Evolutionary conservation across 2,888 invertebrate genomes (phyloP).

Genomic region (Dynastes grantii): DNA sequence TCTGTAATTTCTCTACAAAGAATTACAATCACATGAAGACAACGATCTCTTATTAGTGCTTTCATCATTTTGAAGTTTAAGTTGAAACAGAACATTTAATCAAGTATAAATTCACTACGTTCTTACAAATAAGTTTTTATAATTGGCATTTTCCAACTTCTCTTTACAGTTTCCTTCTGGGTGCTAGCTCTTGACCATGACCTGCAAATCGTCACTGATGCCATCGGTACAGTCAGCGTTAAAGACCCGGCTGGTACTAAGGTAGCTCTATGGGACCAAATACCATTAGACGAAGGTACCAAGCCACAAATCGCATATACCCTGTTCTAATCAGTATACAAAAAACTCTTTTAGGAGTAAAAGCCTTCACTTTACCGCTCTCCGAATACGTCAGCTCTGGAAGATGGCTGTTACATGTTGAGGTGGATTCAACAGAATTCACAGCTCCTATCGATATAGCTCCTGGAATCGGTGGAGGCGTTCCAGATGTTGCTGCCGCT

Average conservation of each 20-base stretch:
- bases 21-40: background rate
- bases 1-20: no score
- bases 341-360: conserved; percentile 72
- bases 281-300: conserved; percentile 77
- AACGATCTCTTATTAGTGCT: background rate
- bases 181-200: conserved; percentile 78
- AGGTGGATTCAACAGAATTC: conserved; percentile 74
- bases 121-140: background rate
- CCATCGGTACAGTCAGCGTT: conserved; percentile 75
- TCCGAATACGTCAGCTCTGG: conserved; percentile 75
- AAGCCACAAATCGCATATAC: conserved; percentile 34
- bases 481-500: conserved; percentile 76
- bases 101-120: no score
- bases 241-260: conserved; percentile 78
- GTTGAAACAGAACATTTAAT: no score
- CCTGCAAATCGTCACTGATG: conserved; percentile 74
- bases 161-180: conserved; percentile 77
- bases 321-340: background rate
- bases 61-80: no score
- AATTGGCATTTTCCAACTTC: background rate
- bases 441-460: conserved; percentile 74
- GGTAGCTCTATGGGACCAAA: conserved; percentile 79
- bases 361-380: conserved; percentile 74
- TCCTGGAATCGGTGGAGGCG: conserved; percentile 68
- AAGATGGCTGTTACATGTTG: conserved; percentile 74